A percentile compares a stretch with the other conserved stretches of the same genome.
Conservation (phyloP, 2,888 invertebrate genomes). For the Campaea margaritaria region DNA sequence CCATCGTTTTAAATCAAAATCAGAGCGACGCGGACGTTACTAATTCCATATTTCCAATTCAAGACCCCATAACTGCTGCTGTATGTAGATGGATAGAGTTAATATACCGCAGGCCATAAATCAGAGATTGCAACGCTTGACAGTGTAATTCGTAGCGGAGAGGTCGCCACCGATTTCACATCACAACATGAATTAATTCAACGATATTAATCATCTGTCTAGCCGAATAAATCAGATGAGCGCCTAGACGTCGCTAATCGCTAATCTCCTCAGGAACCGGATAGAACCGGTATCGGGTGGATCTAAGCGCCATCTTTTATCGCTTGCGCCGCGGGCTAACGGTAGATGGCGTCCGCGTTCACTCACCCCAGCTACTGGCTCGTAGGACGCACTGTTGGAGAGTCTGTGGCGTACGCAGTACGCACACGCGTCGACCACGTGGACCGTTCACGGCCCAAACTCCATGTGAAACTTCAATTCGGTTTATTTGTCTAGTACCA, state of each 20-base stretch:
- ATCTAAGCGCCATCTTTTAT: constrained; percentile 46
- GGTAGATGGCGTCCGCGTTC: constrained; percentile 59
- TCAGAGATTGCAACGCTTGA: constrained; percentile 25
- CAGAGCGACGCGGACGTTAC: too few species aligned
- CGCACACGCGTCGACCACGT: constrained; percentile 49
- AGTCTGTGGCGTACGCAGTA: constrained; percentile 26
- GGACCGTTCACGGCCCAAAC: constrained; percentile 44
- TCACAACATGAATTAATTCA: constrained; percentile 30
- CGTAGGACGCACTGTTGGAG: constrained; percentile 34
- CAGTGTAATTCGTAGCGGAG: constrained; percentile 22
- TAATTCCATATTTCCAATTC: too few species aligned
- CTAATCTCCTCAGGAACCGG: constrained; percentile 30
- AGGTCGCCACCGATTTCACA: constrained; percentile 32
- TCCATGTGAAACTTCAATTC: constrained; percentile 38
- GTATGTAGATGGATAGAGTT: too few species aligned
- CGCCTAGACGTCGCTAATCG: constrained; percentile 39
- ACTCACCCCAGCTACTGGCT: constrained; percentile 60
- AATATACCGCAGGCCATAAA: constrained; percentile 11
- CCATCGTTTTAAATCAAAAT: too few species aligned
- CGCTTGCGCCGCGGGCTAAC: constrained; percentile 54
- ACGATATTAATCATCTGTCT: constrained; percentile 40
- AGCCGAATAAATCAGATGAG: constrained; percentile 39
- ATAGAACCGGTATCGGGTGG: constrained; percentile 28
- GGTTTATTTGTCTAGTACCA: constrained; percentile 50
- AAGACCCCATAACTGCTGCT: too few species aligned